Conservation (phyloP, 2,888 invertebrate genomes). For the Flexamia atlantica region DNA sequence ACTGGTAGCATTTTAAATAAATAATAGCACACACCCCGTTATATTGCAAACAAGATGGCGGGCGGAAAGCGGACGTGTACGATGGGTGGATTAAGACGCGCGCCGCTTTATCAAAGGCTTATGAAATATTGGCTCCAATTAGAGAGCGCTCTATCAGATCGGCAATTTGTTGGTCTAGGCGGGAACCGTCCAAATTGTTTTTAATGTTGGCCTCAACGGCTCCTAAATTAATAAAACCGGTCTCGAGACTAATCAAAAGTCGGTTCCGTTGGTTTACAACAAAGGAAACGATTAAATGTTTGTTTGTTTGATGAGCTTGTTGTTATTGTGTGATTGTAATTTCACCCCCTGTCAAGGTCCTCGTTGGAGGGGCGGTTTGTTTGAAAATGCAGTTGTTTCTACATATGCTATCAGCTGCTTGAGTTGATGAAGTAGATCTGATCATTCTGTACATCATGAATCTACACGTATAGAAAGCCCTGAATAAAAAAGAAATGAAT, state of each 20-base stretch:
- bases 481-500: too few species aligned
- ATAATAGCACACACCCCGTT: too few species aligned
- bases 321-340: slow-evolving; percentile 16
- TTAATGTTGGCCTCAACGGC: background rate
- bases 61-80: slow-evolving; percentile 7
- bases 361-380: background rate
- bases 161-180: slow-evolving; percentile 55
- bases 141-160: slow-evolving; percentile 37
- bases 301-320: slow-evolving; percentile 37
- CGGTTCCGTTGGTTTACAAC: slow-evolving; percentile 20
- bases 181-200: slow-evolving; percentile 42
- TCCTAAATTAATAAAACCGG: slow-evolving; percentile 53
- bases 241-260: slow-evolving; percentile 30
- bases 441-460: background rate
- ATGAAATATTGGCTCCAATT: slow-evolving; percentile 51
- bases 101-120: slow-evolving; percentile 44
- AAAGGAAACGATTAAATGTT: slow-evolving; percentile 47
- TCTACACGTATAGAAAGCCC: too few species aligned
- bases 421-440: background rate
- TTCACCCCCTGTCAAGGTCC: slow-evolving; percentile 14
- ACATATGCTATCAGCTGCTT: background rate
- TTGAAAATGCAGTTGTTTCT: background rate
- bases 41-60: background rate
- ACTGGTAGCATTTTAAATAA: too few species aligned
- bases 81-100: slow-evolving; percentile 10